phyloP scores from a whole-genome alignment of 2,113 vertebrate genomes.

The Leptodactylus fuscus region DNA sequence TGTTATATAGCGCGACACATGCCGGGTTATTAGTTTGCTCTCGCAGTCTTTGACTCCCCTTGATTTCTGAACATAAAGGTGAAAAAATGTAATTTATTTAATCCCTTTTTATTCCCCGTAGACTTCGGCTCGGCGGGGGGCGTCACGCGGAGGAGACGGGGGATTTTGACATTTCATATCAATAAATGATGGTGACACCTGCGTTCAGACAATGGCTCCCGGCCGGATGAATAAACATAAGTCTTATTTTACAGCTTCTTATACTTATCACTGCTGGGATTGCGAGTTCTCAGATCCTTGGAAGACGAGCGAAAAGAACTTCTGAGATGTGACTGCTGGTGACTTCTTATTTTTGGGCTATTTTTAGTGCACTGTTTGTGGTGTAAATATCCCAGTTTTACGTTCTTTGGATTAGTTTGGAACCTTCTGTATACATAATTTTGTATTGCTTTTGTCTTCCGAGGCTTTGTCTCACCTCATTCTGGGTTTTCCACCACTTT shows the following conservation, averaged over 20 bases:
- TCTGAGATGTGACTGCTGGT: too few species aligned
- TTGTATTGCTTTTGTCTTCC: too few species aligned
- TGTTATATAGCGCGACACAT: too few species aligned
- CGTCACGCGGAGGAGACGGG: neutral
- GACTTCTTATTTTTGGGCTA: too few species aligned
- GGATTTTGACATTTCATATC: neutral
- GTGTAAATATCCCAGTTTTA: too few species aligned
- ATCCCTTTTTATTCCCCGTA: slow-evolving; percentile 3
- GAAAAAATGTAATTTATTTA: slow-evolving; percentile 11
- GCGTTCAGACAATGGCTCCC: neutral
- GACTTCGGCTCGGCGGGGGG: neutral
- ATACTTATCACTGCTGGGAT: neutral
- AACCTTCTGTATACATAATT: too few species aligned
- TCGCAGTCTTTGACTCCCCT: neutral
- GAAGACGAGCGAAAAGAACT: too few species aligned
- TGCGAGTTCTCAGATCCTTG: too few species aligned
- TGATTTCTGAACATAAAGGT: neutral
- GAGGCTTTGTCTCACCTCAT: too few species aligned
- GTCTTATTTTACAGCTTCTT: neutral
- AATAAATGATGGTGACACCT: slow-evolving; percentile 22
- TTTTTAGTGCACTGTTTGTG: too few species aligned
- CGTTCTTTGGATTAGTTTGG: too few species aligned
- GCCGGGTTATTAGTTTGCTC: neutral
- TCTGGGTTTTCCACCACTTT: too few species aligned
- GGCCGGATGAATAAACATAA: neutral